Base-by-base conservation (phyloP, 37 sponge, comb jelly and placozoan species). In the Eunapius fragilis region DNA sequence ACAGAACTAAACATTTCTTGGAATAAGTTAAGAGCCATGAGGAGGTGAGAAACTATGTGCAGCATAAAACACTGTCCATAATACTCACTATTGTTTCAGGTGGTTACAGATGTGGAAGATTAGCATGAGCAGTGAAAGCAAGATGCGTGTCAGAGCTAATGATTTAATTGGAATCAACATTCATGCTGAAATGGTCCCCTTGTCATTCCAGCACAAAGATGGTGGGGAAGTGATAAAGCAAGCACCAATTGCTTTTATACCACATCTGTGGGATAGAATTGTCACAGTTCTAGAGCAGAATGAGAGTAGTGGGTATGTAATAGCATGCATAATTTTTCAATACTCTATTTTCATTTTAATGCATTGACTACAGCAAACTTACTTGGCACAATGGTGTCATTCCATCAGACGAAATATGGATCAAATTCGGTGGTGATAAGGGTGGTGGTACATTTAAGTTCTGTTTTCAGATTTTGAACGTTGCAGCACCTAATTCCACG, bases 321-420 rank as follows among this genome's bases (percentile, higher is more conserved):
- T 17, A 58, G 19, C 22, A 58, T 24, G 14, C 25, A 22, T 25
- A n/a, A 33, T 72, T 14, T 72, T 1, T 17, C 22, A 72, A 22
- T 24, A 72, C 22, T 11, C 58, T 58, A 34, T 34, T 76, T 13
- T 76, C 30, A 13, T 79, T 22, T 26, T 50, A 67, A 25, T 26
- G 31, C 13, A n/a, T n/a, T n/a, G n/a, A n/a, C n/a, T n/a, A n/a
- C n/a, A 25, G 30, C 7, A 31, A 25, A 26, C 58, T 79, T 25
- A 79, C 79, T 6, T 79, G 79, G 79, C 79, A 79, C 79, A 79
- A 49, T 41, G 79, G 79, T 3, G 22, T 31, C 2, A 79, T 79
- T 48, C 79, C 79, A 41, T 19, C 17, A 3, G 38, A 79, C 11
- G 79, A 79, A 31, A 79, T 79, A 38, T 79, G 79, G 67, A 25